Conservation (phyloP, 2,797 vertebrate genomes). For the Takifugu rubripes region DNA sequence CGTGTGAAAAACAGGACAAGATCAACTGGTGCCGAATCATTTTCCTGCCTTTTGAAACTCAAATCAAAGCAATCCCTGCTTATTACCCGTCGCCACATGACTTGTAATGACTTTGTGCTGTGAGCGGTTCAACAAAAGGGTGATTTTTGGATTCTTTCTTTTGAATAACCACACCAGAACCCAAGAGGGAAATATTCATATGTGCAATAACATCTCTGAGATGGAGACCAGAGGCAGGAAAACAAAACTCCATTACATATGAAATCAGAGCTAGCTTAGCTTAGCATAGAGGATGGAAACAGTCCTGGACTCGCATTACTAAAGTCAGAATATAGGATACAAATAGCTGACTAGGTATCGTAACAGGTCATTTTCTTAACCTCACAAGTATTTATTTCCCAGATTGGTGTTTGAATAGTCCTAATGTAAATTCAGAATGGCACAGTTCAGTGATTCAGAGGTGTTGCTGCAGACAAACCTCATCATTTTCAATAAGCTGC, state of each 20-base stretch:
- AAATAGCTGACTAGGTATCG: no score
- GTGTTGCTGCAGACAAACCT: not conserved
- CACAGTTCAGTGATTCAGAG: not conserved
- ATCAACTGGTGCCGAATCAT: not conserved
- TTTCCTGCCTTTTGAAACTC: slow-evolving; percentile 2
- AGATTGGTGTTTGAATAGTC: not conserved
- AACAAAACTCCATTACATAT: not conserved
- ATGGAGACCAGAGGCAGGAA: no score
- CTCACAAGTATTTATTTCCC: not conserved
- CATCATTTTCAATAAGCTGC: slow-evolving; percentile 1
- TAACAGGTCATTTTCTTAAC: not conserved
- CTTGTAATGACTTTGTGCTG: not conserved
- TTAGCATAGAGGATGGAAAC: slow-evolving; percentile 4
- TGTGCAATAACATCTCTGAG: not conserved
- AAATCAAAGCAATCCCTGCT: slow-evolving; percentile 3
- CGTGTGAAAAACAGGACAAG: not conserved
- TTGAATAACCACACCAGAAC: not conserved
- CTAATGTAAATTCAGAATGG: not conserved
- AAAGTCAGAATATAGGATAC: no score
- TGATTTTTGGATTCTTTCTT: not conserved
- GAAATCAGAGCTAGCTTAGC: not conserved
- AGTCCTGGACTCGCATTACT: not conserved
- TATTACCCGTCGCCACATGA: not conserved
- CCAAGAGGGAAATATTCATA: not conserved
- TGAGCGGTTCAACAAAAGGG: not conserved